Percentiles rank a stretch among this genome's conserved stretches.
phyloP scores from a whole-genome alignment of 2,797 vertebrate genomes.

The Buceros bicornis region DNA sequence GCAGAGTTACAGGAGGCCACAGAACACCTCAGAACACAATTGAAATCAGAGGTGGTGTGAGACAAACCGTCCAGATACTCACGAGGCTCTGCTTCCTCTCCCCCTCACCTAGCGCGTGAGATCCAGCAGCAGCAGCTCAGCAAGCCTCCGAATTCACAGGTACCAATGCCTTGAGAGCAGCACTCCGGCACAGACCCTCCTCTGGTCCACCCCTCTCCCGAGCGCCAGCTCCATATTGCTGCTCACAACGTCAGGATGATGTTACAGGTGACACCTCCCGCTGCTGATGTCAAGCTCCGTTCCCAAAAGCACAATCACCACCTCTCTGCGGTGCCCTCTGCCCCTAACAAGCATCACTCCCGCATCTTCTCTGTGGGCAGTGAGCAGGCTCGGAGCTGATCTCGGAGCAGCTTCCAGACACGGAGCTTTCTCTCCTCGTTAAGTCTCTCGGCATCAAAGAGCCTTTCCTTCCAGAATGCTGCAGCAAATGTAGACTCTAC shows the following conservation, averaged over 20 bases:
- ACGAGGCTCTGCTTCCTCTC: slow-evolving; percentile 61
- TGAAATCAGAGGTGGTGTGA: background rate
- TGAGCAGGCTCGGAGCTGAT: slow-evolving; percentile 13
- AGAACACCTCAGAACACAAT: background rate
- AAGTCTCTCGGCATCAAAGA: slow-evolving; percentile 12
- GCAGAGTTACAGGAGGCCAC: slow-evolving; percentile 22
- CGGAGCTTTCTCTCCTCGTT: background rate
- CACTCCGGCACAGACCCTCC: background rate
- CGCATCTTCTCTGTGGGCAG: slow-evolving; percentile 39
- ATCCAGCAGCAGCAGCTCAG: background rate
- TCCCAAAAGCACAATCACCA: slow-evolving; percentile 54
- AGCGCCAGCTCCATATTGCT: slow-evolving; percentile 23
- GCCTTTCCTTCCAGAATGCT: slow-evolving; percentile 53
- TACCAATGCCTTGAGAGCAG: background rate
- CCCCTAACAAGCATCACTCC: slow-evolving; percentile 55
- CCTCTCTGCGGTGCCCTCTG: slow-evolving; percentile 27
- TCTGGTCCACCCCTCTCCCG: slow-evolving; percentile 21
- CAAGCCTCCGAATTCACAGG: slow-evolving; percentile 18
- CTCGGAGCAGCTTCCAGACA: slow-evolving; percentile 26
- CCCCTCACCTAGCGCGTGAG: background rate
- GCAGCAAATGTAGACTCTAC: slow-evolving; percentile 52
- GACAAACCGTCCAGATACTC: slow-evolving; percentile 65
- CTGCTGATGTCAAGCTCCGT: slow-evolving; percentile 61
- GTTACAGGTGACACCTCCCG: slow-evolving; percentile 78
- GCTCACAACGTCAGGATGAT: slow-evolving; percentile 68